Evolutionary conservation across 2,888 invertebrate genomes (phyloP).

Genomic region (Phoronis australis): DNA sequence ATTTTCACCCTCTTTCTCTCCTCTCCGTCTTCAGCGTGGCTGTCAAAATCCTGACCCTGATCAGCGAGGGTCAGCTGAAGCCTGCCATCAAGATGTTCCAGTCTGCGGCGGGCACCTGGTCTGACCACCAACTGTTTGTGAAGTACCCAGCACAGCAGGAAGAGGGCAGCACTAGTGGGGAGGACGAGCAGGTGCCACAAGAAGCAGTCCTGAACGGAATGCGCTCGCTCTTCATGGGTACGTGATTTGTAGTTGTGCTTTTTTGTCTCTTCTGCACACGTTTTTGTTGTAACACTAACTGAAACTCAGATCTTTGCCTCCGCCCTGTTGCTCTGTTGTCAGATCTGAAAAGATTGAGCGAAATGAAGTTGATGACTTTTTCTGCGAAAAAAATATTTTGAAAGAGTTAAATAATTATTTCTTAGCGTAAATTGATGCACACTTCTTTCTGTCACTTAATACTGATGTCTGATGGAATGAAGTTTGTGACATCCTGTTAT

Average conservation of each 20-base stretch:
- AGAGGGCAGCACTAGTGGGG: background rate
- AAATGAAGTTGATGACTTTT: too few species aligned
- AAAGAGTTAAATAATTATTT: too few species aligned
- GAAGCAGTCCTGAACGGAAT: background rate
- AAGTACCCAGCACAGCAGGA: conserved; percentile 2
- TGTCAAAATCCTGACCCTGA: conserved; percentile 20
- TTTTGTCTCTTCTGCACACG: background rate
- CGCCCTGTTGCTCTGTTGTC: too few species aligned
- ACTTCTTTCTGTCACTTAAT: too few species aligned
- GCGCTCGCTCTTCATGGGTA: too few species aligned
- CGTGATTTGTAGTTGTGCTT: background rate
- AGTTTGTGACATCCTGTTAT: too few species aligned
- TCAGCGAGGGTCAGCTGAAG: conserved; percentile 23
- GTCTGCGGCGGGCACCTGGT: conserved; percentile 30
- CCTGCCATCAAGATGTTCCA: conserved; percentile 28
- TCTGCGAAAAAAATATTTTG: too few species aligned
- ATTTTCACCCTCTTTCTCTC: too few species aligned
- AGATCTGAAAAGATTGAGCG: too few species aligned
- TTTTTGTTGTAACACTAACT: background rate
- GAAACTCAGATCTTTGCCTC: background rate
- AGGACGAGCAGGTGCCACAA: background rate
- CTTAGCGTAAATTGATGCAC: too few species aligned
- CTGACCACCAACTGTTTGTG: conserved; percentile 20
- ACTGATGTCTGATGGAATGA: too few species aligned
- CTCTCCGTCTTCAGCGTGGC: conserved; percentile 24